Percentiles rank a stretch among this genome's conserved stretches.
Conservation (phyloP, 2,113 vertebrate species). For the Meleagris gallopavo region DNA sequence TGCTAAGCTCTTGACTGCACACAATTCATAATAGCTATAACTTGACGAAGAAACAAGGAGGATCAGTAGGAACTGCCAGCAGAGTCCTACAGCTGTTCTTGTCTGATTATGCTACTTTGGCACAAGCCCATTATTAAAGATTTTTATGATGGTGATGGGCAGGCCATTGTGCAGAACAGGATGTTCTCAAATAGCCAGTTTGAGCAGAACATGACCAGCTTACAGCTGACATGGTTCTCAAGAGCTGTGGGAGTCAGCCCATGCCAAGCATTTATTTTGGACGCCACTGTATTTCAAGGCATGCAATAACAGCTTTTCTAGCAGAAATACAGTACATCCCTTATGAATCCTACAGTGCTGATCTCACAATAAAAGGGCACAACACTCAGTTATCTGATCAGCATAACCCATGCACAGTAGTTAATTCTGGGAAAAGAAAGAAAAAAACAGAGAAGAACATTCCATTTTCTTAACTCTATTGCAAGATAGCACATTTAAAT, state of each 20-base stretch:
- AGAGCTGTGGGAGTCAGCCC: neutral
- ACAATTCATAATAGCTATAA: neutral
- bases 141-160: neutral
- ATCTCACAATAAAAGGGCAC: neutral
- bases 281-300: neutral
- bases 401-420: neutral
- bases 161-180: neutral
- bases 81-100: neutral
- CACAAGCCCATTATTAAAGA: neutral
- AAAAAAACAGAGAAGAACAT: neutral
- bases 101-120: neutral
- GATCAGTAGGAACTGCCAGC: neutral
- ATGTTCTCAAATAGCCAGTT: neutral
- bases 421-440: neutral
- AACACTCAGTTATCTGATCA: neutral
- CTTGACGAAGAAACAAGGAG: neutral
- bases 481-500: constrained; percentile 4
- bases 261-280: neutral
- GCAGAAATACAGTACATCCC: neutral
- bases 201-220: neutral
- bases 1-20: neutral
- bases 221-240: neutral
- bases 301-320: neutral
- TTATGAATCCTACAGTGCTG: neutral
- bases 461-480: neutral